These are phyloP conservation scores for Cyanistes caeruleus DNA, from an alignment of 2,113 vertebrate species.

Conservation along the genomic window DNA sequence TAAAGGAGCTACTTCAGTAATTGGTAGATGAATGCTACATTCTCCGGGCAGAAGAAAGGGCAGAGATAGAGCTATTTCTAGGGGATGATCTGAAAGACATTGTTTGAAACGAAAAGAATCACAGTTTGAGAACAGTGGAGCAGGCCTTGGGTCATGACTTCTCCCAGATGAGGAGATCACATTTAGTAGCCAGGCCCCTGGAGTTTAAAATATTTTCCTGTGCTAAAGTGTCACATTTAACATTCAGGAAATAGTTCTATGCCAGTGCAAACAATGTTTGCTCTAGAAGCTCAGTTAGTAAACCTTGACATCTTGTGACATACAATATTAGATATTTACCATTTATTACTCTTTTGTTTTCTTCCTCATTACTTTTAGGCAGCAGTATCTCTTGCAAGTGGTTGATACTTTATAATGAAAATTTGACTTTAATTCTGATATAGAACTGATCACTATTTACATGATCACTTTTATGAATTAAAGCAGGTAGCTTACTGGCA, in stretches of 20 bases:
- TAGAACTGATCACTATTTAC: neutral
- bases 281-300: slow-evolving; percentile 30
- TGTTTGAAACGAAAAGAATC: slow-evolving; percentile 52
- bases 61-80: slow-evolving; percentile 57
- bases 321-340: slow-evolving; percentile 11
- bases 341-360: neutral
- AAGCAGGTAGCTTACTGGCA: slow-evolving; percentile 34
- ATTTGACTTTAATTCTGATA: slow-evolving; percentile 30
- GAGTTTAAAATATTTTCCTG: slow-evolving; percentile 31
- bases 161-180: neutral
- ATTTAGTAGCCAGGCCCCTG: slow-evolving; percentile 49
- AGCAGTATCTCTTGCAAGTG: neutral
- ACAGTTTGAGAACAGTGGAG: slow-evolving; percentile 39
- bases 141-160: slow-evolving; percentile 15
- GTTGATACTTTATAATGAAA: slow-evolving; percentile 3
- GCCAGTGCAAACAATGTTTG: neutral
- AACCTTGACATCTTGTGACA: neutral
- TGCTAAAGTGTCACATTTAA: slow-evolving; percentile 21
- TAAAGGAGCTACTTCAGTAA: slow-evolving; percentile 34
- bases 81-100: slow-evolving; percentile 44
- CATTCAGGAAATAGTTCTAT: neutral
- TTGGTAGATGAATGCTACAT: slow-evolving; percentile 50
- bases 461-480: slow-evolving; percentile 32
- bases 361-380: neutral
- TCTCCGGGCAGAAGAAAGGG: slow-evolving; percentile 52